A percentile compares a stretch with the other conserved stretches of the same genome.
phyloP scores from a whole-genome alignment of 2,113 vertebrate genomes.

The Varanus salvator region DNA sequence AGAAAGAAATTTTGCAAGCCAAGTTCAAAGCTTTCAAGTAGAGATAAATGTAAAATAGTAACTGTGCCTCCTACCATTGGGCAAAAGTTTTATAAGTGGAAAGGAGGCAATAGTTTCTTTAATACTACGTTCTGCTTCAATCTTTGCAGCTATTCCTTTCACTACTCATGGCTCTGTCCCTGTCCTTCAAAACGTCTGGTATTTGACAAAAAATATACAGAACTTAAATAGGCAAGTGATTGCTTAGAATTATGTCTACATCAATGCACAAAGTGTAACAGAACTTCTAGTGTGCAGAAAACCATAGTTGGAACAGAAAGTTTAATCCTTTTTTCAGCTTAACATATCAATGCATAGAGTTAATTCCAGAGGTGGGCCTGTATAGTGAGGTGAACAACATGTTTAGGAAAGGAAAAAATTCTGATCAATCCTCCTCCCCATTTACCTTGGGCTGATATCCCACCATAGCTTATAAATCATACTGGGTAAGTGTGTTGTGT shows the following conservation, averaged over 20 bases:
- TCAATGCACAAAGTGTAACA: not conserved
- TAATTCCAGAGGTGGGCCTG: not conserved
- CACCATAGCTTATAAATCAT: too few species aligned
- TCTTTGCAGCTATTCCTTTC: not conserved
- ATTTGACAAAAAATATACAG: not conserved
- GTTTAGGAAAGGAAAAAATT: not conserved
- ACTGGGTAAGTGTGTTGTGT: too few species aligned
- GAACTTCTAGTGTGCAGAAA: not conserved
- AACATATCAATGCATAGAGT: not conserved
- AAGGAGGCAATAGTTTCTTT: not conserved
- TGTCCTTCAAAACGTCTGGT: not conserved
- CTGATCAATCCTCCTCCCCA: too few species aligned
- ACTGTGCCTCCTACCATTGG: not conserved
- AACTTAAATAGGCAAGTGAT: not conserved
- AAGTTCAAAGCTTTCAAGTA: not conserved
- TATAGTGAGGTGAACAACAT: not conserved
- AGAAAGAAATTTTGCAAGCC: not conserved
- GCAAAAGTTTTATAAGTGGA: not conserved
- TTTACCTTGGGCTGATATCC: not conserved
- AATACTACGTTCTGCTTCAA: not conserved
- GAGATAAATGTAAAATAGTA: not conserved
- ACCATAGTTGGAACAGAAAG: not conserved
- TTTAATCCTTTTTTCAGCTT: not conserved
- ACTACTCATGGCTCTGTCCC: too few species aligned
- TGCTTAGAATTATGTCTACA: not conserved